Evolutionary conservation across 2,113 vertebrate genomes (phyloP).

Genomic region (Macrotis lagotis): DNA sequence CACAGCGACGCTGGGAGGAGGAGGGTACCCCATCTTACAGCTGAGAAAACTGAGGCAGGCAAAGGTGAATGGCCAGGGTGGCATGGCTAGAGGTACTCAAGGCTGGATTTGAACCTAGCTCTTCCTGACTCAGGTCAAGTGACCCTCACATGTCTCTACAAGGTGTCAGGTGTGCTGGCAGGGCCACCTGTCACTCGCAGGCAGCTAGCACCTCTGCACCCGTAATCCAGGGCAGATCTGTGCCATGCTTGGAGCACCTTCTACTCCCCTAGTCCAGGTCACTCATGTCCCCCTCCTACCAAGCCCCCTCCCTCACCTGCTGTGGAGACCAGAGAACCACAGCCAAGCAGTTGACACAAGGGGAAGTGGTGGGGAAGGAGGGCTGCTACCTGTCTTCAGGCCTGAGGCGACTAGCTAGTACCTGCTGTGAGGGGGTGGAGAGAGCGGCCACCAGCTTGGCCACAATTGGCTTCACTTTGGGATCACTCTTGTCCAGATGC

Average conservation of each 20-base stretch:
- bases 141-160: background rate
- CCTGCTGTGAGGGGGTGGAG: constrained; percentile 98
- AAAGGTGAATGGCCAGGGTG: background rate
- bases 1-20: background rate
- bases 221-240: background rate
- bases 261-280: background rate
- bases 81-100: too few relatives aligned
- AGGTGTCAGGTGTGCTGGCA: too few relatives aligned
- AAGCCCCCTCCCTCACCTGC: background rate
- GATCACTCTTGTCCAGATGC: constrained; percentile 97
- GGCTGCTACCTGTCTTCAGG: too few relatives aligned
- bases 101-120: background rate
- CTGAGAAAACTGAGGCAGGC: background rate
- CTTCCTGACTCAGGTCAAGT: too few relatives aligned
- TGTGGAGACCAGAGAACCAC: too few relatives aligned
- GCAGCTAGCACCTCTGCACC: too few relatives aligned
- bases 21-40: background rate
- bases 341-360: too few relatives aligned
- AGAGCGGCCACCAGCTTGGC: constrained; percentile 97
- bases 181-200: too few relatives aligned
- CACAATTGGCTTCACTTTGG: constrained; percentile 98
- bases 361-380: background rate
- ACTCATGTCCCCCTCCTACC: background rate
- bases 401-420: constrained; percentile 52
- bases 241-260: background rate